Evolutionary conservation across 1,140 invertebrate genomes (phyloP).

Genomic region (Drosophila rufa): DNA sequence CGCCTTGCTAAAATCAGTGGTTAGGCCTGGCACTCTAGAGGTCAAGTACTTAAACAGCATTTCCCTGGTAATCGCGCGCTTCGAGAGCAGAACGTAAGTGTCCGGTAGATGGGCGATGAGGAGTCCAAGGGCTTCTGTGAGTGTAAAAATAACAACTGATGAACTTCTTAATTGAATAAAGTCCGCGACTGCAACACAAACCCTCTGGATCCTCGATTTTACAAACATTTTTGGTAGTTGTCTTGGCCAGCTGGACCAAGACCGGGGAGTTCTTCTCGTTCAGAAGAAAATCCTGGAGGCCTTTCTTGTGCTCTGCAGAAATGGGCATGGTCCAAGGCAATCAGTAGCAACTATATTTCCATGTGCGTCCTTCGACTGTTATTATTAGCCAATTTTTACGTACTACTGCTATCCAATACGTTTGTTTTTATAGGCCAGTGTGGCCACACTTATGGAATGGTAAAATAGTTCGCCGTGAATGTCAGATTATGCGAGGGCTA

Average conservation of each 20-base stretch:
- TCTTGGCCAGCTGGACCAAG: slow-evolving; percentile 62
- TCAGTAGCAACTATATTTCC: background rate
- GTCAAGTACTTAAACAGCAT: slow-evolving; percentile 86
- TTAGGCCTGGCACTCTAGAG: slow-evolving; percentile 75
- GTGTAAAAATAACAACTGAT: background rate
- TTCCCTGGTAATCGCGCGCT: slow-evolving; percentile 85
- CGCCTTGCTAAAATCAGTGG: slow-evolving; percentile 85
- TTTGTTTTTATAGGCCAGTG: slow-evolving; percentile 1
- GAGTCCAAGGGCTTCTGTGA: slow-evolving; percentile 85
- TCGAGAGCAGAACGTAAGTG: slow-evolving; percentile 81
- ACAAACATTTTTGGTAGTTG: slow-evolving; percentile 65
- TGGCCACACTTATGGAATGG: background rate
- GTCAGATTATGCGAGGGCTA: background rate
- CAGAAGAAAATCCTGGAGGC: slow-evolving; percentile 60
- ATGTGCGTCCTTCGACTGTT: background rate
- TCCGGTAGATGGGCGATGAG: slow-evolving; percentile 85
- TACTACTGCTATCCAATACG: background rate
- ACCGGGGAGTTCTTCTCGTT: slow-evolving; percentile 51
- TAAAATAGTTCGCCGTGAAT: background rate
- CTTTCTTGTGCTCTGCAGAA: slow-evolving; percentile 31
- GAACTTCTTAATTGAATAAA: background rate
- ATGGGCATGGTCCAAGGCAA: slow-evolving; percentile 54
- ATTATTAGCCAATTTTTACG: background rate
- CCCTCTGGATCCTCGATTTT: slow-evolving; percentile 51
- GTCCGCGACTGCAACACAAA: background rate